Evolutionary conservation across 2,113 vertebrate species (phyloP).

Genomic region (Cyanistes caeruleus): DNA sequence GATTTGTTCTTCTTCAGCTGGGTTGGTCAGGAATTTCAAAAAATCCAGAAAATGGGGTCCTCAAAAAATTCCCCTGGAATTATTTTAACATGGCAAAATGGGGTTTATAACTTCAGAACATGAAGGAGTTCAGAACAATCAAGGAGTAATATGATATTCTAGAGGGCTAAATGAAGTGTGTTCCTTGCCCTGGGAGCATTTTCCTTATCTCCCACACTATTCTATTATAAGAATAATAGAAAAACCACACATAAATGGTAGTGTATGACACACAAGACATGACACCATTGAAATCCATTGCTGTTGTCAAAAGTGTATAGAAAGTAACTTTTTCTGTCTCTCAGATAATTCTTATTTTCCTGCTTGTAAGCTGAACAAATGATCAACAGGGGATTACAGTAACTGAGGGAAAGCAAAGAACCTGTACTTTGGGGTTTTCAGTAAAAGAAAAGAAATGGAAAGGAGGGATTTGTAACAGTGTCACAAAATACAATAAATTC

Average conservation of each 20-base stretch:
- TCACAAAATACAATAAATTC: not conserved
- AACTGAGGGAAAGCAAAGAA: not conserved
- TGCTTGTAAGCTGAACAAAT: not conserved
- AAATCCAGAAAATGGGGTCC: not conserved
- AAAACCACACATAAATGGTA: not conserved
- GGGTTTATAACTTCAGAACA: not conserved
- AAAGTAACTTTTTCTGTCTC: not conserved
- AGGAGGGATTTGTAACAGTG: not conserved
- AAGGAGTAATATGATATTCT: not conserved
- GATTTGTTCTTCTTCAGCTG: not conserved
- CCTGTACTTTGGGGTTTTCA: not conserved
- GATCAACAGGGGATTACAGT: not conserved
- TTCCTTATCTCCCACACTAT: not conserved
- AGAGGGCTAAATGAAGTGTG: not conserved
- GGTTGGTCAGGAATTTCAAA: not conserved
- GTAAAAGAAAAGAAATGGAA: not conserved
- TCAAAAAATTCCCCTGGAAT: not conserved
- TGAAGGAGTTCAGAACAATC: not conserved
- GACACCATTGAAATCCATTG: not conserved
- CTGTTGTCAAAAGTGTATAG: not conserved
- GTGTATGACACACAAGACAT: not conserved
- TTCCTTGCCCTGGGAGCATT: not conserved
- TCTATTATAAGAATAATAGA: not conserved
- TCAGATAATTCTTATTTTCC: not conserved
- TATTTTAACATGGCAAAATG: not conserved